Evolutionary conservation across 2,888 invertebrate genomes (phyloP).

Genomic region (Thymelicus lineola): DNA sequence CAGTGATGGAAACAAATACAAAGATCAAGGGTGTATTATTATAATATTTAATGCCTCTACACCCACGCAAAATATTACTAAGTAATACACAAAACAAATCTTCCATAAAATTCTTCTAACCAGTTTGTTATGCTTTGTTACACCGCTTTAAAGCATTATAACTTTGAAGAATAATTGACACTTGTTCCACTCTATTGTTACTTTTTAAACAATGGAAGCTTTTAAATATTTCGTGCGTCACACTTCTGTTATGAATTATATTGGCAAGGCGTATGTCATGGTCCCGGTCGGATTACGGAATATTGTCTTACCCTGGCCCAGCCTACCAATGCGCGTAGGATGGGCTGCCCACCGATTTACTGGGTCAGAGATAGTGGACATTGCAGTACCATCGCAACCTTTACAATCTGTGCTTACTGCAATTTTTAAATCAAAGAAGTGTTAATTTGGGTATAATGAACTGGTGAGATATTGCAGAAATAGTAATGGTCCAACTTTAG

Average conservation of each 20-base stretch:
- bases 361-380: too few species aligned
- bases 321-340: neutral
- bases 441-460: too few species aligned
- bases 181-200: neutral
- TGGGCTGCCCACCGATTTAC: neutral
- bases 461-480: too few species aligned
- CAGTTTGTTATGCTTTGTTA: neutral
- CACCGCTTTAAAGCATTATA: neutral
- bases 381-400: too few species aligned
- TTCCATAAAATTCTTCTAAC: neutral
- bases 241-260: neutral
- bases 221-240: conserved; percentile 4
- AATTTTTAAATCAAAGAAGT: too few species aligned
- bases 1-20: too few species aligned
- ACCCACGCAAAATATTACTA: too few species aligned
- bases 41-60: too few species aligned
- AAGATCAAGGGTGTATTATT: too few species aligned
- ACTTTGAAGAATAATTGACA: neutral
- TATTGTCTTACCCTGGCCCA: neutral
- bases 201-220: neutral
- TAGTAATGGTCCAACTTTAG: too few species aligned
- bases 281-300: neutral
- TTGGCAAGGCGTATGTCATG: neutral
- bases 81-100: too few species aligned
- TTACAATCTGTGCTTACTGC: too few species aligned